phyloP scores from a whole-genome alignment of 1,140 invertebrate species.

The Brachionus plicatilis region DNA sequence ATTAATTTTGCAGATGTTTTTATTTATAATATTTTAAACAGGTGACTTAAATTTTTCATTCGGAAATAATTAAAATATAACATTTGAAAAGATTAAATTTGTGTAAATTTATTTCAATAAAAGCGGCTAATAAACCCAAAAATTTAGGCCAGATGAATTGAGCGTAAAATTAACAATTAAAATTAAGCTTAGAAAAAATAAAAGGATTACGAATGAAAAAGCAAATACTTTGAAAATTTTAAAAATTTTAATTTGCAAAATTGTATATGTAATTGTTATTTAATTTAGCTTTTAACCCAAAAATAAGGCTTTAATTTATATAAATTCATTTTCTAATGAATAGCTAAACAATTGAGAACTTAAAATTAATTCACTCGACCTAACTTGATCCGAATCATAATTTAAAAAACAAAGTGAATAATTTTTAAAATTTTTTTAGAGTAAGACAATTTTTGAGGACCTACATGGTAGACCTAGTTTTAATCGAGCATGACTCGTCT shows the following conservation, averaged over 20 bases:
- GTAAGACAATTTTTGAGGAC: not conserved
- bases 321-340: not conserved
- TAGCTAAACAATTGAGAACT: not conserved
- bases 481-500: not conserved
- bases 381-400: not conserved
- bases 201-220: not conserved
- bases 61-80: not conserved
- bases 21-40: not conserved
- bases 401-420: not conserved
- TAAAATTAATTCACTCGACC: not conserved
- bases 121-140: not conserved
- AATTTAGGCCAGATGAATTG: not conserved
- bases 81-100: not conserved
- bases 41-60: not conserved
- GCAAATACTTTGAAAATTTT: not conserved
- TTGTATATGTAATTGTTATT: not conserved
- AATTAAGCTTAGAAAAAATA: not conserved
- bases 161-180: not conserved
- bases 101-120: not conserved
- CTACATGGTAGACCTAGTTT: not conserved
- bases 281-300: not conserved
- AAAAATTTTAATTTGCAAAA: not conserved
- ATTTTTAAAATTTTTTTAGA: not conserved
- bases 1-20: not conserved
- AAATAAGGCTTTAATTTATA: not conserved